Conservation (phyloP, 2,113 vertebrate genomes). For the Balaenoptera acutorostrata region DNA sequence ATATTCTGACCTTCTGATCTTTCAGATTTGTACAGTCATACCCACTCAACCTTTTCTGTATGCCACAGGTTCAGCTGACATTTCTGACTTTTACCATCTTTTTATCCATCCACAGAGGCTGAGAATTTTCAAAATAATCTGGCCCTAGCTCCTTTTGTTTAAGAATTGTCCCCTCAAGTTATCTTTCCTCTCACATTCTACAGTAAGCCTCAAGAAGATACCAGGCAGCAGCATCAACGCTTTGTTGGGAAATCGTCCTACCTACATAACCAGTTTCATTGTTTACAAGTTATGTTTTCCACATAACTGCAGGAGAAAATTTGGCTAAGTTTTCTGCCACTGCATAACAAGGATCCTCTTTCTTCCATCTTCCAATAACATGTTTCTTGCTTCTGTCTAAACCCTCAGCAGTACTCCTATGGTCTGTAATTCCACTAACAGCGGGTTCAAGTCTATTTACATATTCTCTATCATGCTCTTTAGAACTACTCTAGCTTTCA, state of each 20-base stretch:
- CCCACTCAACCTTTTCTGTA: not conserved
- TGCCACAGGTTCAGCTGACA: not conserved
- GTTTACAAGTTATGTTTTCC: not conserved
- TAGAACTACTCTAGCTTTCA: not conserved
- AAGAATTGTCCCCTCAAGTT: not conserved
- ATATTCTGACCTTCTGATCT: conserved; percentile 22
- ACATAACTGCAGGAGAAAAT: not conserved
- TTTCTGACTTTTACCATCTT: not conserved
- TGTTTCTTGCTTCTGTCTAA: not conserved
- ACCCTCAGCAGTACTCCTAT: not conserved
- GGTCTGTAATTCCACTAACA: not conserved
- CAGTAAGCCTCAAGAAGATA: not conserved
- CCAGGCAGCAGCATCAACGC: not conserved
- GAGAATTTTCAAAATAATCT: not conserved
- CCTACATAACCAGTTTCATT: not conserved
- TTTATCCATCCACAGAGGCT: not conserved
- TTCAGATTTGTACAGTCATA: not conserved
- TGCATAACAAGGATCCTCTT: not conserved
- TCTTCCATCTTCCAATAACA: not conserved
- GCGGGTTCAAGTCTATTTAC: not conserved
- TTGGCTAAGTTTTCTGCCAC: not conserved
- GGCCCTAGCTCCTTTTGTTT: not conserved
- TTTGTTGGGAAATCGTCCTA: not conserved
- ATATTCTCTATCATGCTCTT: not conserved
- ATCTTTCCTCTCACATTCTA: not conserved